Conservation (phyloP, 2,113 vertebrate genomes). For the Oreochromis tanganicae region DNA sequence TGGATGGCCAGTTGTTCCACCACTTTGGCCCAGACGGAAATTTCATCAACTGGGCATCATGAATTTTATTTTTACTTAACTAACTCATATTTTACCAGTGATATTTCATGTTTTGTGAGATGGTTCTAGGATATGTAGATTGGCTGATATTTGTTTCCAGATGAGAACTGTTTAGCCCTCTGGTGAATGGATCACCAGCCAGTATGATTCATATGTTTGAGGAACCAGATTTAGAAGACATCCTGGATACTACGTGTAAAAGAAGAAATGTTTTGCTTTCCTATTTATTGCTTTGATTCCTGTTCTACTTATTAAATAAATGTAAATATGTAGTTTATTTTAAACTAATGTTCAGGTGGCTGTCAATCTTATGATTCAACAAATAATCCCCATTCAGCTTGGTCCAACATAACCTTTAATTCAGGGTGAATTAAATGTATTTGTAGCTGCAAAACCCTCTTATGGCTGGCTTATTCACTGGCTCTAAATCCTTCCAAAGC, state of each 20-base stretch:
- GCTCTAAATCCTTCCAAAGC: constrained; percentile 1
- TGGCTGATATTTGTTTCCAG: neutral
- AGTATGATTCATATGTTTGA: neutral
- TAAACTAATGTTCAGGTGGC: neutral
- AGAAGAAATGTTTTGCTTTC: neutral
- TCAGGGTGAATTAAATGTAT: neutral
- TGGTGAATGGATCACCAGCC: neutral
- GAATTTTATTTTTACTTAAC: neutral
- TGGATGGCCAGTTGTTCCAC: neutral
- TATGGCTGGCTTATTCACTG: neutral
- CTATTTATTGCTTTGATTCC: neutral
- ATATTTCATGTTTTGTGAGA: neutral
- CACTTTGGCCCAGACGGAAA: neutral
- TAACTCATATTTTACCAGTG: neutral
- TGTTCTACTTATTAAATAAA: neutral
- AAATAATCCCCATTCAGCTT: neutral
- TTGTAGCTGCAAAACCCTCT: neutral
- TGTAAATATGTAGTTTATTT: neutral
- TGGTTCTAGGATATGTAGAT: neutral
- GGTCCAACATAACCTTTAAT: neutral
- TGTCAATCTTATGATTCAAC: neutral
- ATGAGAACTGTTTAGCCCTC: neutral
- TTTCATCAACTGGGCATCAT: neutral
- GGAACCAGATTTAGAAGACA: neutral
- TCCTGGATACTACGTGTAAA: neutral